These are phyloP conservation scores for Perdita meconis DNA, from an alignment of 2,888 invertebrate species.

Conservation along the genomic window DNA sequence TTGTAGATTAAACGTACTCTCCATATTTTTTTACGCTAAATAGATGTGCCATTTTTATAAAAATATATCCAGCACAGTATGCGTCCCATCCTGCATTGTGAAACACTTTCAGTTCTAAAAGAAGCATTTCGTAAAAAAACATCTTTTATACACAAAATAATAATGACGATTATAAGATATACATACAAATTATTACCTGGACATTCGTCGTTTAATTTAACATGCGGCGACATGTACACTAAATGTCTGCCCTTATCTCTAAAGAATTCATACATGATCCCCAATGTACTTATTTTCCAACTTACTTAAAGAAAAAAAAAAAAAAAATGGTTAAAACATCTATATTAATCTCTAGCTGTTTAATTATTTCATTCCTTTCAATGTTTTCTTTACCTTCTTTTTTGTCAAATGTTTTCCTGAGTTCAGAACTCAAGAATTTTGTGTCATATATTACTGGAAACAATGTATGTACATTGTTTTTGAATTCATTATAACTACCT, in stretches of 20 bases:
- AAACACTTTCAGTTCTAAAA: constrained; percentile 75
- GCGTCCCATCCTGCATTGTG: constrained; percentile 96
- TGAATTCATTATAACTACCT: constrained; percentile 87
- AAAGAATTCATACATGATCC: constrained; percentile 87
- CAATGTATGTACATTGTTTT: constrained; percentile 86
- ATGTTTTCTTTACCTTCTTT: constrained; percentile 76
- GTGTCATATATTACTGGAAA: constrained; percentile 91
- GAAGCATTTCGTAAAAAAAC: no score
- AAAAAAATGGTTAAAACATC: constrained; percentile 12
- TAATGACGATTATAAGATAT: neutral
- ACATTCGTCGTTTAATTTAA: neutral
- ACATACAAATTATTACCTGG: constrained; percentile 19
- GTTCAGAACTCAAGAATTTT: constrained; percentile 88
- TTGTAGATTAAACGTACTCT: constrained; percentile 75
- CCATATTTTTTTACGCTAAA: constrained; percentile 85
- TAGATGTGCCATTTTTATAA: constrained; percentile 88
- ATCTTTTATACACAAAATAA: no score
- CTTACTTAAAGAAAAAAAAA: constrained; percentile 78
- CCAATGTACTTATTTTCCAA: constrained; percentile 86
- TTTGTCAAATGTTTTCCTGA: constrained; percentile 84
- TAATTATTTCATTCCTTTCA: neutral
- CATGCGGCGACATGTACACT: constrained; percentile 81
- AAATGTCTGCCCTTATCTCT: constrained; percentile 83
- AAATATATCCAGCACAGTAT: constrained; percentile 90
- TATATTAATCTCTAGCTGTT: neutral